Conservation (phyloP, 2,113 vertebrate species). For the Burhinus oedicnemus region DNA sequence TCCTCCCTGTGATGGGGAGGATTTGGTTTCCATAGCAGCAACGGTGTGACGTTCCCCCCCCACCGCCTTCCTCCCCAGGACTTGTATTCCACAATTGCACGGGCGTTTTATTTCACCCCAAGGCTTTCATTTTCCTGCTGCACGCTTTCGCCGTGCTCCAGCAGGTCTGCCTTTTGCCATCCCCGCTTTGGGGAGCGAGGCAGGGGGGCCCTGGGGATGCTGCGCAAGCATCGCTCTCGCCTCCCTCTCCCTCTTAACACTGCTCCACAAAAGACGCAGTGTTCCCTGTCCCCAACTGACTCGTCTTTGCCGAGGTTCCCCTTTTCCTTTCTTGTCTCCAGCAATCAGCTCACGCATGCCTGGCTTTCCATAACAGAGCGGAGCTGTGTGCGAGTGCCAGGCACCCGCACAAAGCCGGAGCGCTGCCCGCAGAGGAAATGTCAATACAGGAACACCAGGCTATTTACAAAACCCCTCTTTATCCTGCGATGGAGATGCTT, state of each 20-base stretch:
- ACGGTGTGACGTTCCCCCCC: fast-evolving
- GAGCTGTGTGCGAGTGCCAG: slow-evolving; percentile 43
- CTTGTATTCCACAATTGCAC: background rate
- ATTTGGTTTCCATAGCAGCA: slow-evolving; percentile 59
- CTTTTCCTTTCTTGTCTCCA: slow-evolving; percentile 44
- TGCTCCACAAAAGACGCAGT: slow-evolving; percentile 7
- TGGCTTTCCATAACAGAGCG: slow-evolving; percentile 52
- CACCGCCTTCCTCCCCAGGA: background rate
- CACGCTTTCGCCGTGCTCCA: fast-evolving
- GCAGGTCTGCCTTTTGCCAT: background rate
- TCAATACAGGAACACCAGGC: slow-evolving; percentile 8
- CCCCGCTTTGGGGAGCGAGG: background rate
- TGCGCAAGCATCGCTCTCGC: background rate
- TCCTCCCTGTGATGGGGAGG: slow-evolving; percentile 1
- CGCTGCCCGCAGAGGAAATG: background rate
- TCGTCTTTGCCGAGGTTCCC: slow-evolving; percentile 26
- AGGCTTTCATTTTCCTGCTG: slow-evolving; percentile 10
- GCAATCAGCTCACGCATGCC: slow-evolving; percentile 66
- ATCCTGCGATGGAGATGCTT: background rate
- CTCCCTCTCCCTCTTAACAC: background rate
- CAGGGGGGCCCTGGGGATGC: background rate
- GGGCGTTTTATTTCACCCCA: background rate
- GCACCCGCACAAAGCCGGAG: slow-evolving; percentile 37
- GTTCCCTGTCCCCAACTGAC: slow-evolving; percentile 66
- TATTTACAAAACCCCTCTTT: background rate